Conservation (phyloP, 2,113 vertebrate genomes). For the Anoplopoma fimbria region DNA sequence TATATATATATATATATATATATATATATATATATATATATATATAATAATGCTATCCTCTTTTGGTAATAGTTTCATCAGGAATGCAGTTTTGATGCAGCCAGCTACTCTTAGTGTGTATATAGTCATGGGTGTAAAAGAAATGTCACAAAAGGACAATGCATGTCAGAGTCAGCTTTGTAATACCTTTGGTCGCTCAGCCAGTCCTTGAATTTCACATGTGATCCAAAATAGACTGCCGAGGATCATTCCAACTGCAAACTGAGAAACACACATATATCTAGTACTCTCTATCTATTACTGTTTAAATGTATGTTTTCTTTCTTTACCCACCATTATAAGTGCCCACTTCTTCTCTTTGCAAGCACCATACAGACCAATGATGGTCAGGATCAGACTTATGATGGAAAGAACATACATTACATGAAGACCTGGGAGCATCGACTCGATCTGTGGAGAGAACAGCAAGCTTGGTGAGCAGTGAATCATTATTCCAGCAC, state of each 20-base stretch:
- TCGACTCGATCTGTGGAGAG: slow-evolving; percentile 23
- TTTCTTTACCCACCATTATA: slow-evolving; percentile 57
- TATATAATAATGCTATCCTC: not conserved
- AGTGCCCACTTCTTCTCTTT: slow-evolving; percentile 66
- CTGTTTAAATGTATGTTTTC: not conserved
- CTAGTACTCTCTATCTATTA: too few relatives aligned
- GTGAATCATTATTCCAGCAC: too few relatives aligned
- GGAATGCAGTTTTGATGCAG: not conserved
- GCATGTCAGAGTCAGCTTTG: not conserved
- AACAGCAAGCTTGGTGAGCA: not conserved
- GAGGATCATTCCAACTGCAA: slow-evolving; percentile 59
- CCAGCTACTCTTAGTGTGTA: not conserved
- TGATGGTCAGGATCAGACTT: slow-evolving; percentile 35
- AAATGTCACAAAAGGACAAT: not conserved
- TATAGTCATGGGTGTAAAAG: not conserved
- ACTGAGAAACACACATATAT: slow-evolving; percentile 54
- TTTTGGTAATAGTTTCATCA: not conserved
- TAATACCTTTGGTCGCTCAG: slow-evolving; percentile 5
- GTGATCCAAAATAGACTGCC: slow-evolving; percentile 18
- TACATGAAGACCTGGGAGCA: not conserved
- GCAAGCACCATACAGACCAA: slow-evolving; percentile 53
- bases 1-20: too few relatives aligned
- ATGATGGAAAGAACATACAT: slow-evolving; percentile 14
- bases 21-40: too few relatives aligned
- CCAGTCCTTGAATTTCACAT: not conserved